Evolutionary conservation across 1,140 invertebrate species (phyloP), one percentile per base, ranked within the genome.

Genomic region (Drosophila ercepeae): DNA sequence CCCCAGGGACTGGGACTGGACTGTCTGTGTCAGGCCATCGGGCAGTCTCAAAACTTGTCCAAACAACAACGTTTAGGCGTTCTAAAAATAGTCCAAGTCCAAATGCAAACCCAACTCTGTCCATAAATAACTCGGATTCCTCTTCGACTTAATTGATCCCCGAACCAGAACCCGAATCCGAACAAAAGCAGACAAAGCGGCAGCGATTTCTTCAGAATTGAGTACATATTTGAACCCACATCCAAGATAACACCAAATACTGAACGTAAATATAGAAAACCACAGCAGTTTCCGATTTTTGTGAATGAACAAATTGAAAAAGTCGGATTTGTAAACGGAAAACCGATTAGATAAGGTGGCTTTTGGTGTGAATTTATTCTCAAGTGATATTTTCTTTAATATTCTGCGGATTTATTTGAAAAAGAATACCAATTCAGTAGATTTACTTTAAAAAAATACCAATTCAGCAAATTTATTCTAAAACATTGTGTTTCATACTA

Each of bases 41-140:
- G 53, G n/a, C 41, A 23, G 25, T 53, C 60, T 45, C 46, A 53
- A 61, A 61, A 72, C 68, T 72, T 61, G 68, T 61, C 61, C 69
- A 72, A 72, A 72, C 68, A 72, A 72, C 68, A 70, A 16, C 57
- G 60, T 16, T 53, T 67, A 42, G 49, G 29, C 23, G 29, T 60
- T 72, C 69, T 63, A 74, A 74, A 75, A 52, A 67, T 65, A 75
- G 70, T 48, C n/a, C n/a, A n/a, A n/a, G n/a, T n/a, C n/a, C 25
- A n/a, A 67, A 67, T 67, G 63, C 63, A 67, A 67, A 67, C 27
- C 61, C 63, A 42, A n/a, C 32, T 57, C 45, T 41, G 29, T 58
- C 52, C 71, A 65, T 39, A 52, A 75, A 68, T 74, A 67, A 52
- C 46, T 65, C 67, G 60, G 60, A 1, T 45, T 39, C 18, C 45